Evolutionary conservation across 1,140 invertebrate genomes (phyloP), one percentile per base, ranked within the genome.

Genomic region (Oreohelix idahoensis): DNA sequence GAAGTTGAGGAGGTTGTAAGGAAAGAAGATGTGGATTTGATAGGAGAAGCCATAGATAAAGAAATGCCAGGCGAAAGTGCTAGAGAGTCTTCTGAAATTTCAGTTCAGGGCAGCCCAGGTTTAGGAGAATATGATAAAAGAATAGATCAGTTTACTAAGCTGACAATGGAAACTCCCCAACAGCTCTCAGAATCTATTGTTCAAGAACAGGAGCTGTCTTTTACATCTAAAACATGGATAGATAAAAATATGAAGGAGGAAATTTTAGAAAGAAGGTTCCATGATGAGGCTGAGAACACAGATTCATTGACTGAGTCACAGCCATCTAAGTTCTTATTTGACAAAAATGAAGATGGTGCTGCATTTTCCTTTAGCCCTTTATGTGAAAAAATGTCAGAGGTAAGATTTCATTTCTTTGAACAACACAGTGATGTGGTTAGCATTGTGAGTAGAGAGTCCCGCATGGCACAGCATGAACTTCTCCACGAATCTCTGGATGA

Each of bases 191-290:
- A 89, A 70, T 87, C 88, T 2, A 88, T 84, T 58, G n/a, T 87
- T 58, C 85, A 89, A 71, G 88, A 89, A 83, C 85, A 84, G 79
- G 85, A 53, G 36, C 75, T 79, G 38, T 35, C 58, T 20, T 79
- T 88, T 10, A 79, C 82, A 73, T 84, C 69, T 78, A 76, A 74
- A 45, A 86, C 88, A 49, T 89, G 88, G 20, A 82, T 91, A 69
- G 90, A 91, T 63, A 78, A n/a, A n/a, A n/a, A n/a, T n/a, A n/a
- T n/a, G n/a, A n/a, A n/a, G 90, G 85, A 89, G 90, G 26, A 79
- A 78, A 20, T 91, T 91, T 83, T 91, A 38, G 45, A 63, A 79
- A 63, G 79, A 39, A 38, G 49, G 11, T 49, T 80, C n/a, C 42
- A 71, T 26, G 81, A 83, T 2, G n/a, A 66, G n/a, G 20, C 29